phyloP scores from a whole-genome alignment of 2,797 vertebrate species.

The Cuniculus paca region DNA sequence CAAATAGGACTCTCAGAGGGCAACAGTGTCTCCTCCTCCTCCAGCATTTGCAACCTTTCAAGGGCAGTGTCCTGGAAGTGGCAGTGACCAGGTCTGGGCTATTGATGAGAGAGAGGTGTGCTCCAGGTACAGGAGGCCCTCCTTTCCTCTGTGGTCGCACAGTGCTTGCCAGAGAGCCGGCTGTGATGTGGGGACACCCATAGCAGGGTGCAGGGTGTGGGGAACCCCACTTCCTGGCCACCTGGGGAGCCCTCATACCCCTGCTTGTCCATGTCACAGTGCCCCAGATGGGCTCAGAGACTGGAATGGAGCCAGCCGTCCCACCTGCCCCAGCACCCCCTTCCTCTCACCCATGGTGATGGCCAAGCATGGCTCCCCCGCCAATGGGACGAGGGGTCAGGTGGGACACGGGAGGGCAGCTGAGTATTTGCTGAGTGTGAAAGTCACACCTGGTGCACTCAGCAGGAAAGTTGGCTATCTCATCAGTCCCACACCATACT shows the following conservation, averaged over 20 bases:
- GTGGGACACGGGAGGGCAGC: not conserved
- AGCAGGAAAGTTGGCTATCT: not conserved
- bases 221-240: not conserved
- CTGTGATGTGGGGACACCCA: not conserved
- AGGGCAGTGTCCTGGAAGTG: not conserved
- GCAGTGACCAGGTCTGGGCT: not conserved
- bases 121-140: not conserved
- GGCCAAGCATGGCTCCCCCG: accelerated
- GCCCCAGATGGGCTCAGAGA: not conserved
- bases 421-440: not conserved
- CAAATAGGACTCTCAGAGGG: not conserved
- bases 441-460: not conserved
- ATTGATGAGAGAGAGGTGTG: not conserved
- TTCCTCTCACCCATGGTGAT: not conserved
- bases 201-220: not conserved
- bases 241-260: accelerated
- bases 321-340: not conserved
- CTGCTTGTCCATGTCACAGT: too few species aligned
- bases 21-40: not conserved
- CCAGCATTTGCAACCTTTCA: not conserved
- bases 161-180: not conserved
- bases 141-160: not conserved
- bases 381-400: not conserved
- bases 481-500: not conserved
- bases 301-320: accelerated